Evolutionary conservation across 2,888 invertebrate genomes (phyloP).

Genomic region (Notodonta ziczac): DNA sequence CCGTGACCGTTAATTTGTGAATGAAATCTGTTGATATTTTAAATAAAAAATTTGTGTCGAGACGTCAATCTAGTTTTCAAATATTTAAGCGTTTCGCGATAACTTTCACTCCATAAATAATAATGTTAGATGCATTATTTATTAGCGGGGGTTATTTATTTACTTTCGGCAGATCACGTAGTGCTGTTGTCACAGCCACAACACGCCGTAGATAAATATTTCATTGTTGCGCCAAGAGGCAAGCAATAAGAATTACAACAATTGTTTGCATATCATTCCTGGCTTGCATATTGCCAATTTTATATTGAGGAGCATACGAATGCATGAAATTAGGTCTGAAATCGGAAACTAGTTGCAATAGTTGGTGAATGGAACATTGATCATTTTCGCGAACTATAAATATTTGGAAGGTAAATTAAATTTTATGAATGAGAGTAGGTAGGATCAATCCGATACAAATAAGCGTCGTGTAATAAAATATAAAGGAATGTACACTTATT

Average conservation of each 20-base stretch:
- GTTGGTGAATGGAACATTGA: too few relatives aligned
- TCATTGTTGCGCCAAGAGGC: background rate
- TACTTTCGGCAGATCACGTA: background rate
- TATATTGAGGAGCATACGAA: background rate
- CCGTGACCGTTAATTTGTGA: background rate
- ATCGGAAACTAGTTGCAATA: background rate
- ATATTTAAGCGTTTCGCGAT: background rate
- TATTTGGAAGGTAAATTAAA: too few relatives aligned
- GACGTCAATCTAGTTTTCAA: background rate
- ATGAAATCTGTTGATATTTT: background rate
- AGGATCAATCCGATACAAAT: too few relatives aligned
- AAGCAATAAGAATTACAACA: background rate
- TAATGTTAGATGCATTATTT: too few relatives aligned
- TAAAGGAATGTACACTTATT: too few relatives aligned
- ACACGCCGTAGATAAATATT: constrained; percentile 2
- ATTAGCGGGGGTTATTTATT: too few relatives aligned
- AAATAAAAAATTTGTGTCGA: background rate
- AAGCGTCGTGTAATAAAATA: too few relatives aligned
- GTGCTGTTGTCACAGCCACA: background rate
- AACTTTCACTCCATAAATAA: background rate
- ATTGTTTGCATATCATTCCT: background rate
- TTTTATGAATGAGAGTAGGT: too few relatives aligned
- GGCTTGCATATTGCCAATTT: too few relatives aligned
- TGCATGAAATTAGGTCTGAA: background rate
- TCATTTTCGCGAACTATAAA: too few relatives aligned